Percentiles rank a stretch among this genome's conserved stretches.
These are phyloP conservation scores for Mactromeris polynyma DNA, from an alignment of 2,888 invertebrate species.

Conservation along the genomic window DNA sequence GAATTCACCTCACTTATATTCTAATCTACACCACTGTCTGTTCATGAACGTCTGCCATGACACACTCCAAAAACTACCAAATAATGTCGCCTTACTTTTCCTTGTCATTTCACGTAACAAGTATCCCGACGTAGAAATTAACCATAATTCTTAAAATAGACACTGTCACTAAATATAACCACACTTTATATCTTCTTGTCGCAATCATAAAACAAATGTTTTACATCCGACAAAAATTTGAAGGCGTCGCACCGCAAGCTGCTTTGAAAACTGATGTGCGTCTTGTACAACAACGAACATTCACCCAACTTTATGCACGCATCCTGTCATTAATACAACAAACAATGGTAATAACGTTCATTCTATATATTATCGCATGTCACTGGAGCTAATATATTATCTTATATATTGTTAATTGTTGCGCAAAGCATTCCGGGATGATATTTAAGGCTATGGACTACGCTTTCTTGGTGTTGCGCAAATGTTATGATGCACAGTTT, in stretches of 20 bases:
- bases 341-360: background rate
- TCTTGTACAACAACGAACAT: background rate
- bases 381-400: background rate
- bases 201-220: background rate
- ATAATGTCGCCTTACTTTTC: background rate
- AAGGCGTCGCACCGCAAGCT: background rate
- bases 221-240: background rate
- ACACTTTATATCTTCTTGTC: background rate
- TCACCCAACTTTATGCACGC: background rate
- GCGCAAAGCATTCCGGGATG: background rate
- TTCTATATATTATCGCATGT: background rate
- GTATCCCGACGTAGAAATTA: background rate
- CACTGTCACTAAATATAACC: background rate
- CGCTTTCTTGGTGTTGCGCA: no score
- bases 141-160: constrained; percentile 10
- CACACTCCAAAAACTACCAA: background rate
- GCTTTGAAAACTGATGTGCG: background rate
- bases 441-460: background rate
- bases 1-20: no score
- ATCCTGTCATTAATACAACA: background rate
- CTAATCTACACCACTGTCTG: background rate
- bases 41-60: background rate
- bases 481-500: no score
- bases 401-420: background rate
- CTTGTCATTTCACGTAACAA: background rate